phyloP scores from a whole-genome alignment of 2,888 invertebrate species.

The Hirtodrosophila trivittata region DNA sequence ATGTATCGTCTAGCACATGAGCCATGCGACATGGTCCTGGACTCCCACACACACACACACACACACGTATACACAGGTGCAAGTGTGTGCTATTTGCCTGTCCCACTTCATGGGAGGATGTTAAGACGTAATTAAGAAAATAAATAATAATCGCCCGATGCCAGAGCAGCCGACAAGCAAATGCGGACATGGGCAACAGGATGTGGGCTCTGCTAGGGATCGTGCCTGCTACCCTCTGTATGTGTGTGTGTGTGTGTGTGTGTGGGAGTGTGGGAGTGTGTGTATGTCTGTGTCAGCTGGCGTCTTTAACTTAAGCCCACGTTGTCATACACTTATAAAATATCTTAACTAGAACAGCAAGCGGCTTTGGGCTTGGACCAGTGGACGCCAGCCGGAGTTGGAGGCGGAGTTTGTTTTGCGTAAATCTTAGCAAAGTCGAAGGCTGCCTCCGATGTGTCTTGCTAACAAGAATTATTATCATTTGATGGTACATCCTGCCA shows the following conservation, averaged over 20 bases:
- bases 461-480: constrained; percentile 65
- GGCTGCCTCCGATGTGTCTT: constrained; percentile 16
- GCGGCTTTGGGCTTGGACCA: constrained; percentile 10
- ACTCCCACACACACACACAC: constrained; percentile 2
- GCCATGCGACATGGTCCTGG: constrained; percentile 30
- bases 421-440: constrained; percentile 44
- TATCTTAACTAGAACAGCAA: constrained; percentile 62
- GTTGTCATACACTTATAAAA: constrained; percentile 74
- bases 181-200: constrained; percentile 18
- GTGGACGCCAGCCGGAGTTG: not conserved
- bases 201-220: constrained; percentile 2
- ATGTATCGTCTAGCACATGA: constrained; percentile 61
- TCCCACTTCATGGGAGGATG: constrained; percentile 64
- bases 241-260: constrained; percentile 4
- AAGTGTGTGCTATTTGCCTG: constrained; percentile 24
- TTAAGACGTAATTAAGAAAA: constrained; percentile 81
- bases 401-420: constrained; percentile 30
- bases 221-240: not conserved
- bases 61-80: constrained; percentile 43
- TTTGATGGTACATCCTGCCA: constrained; percentile 55
- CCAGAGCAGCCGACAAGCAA: constrained; percentile 33
- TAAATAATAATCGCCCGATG: constrained; percentile 80
- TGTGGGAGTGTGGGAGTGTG: constrained; percentile 26
- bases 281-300: constrained; percentile 45
- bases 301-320: constrained; percentile 68